phyloP scores from a whole-genome alignment of 2,888 invertebrate genomes.

The Lasioglossum vierecki region DNA sequence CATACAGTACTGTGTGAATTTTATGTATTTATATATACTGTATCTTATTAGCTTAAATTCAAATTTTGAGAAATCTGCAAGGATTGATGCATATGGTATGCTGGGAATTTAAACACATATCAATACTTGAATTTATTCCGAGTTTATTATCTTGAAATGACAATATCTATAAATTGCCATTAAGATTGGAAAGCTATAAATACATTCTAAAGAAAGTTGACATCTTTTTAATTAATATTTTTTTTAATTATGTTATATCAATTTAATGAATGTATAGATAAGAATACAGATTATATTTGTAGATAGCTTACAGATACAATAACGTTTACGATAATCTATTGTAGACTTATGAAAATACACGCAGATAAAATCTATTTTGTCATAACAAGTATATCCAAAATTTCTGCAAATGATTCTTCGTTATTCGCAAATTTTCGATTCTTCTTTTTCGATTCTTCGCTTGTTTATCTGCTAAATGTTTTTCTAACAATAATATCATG shows the following conservation, averaged over 20 bases:
- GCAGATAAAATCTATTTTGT: neutral
- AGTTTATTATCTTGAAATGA: neutral
- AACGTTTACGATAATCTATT: neutral
- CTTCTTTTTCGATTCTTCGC: neutral
- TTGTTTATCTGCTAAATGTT: neutral
- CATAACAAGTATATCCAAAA: neutral
- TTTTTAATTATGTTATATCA: neutral
- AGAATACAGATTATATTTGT: neutral
- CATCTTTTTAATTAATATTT: neutral
- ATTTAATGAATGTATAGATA: neutral
- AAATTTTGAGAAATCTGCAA: neutral
- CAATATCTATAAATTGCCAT: neutral
- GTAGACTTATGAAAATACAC: neutral
- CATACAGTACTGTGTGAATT: neutral
- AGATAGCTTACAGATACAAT: neutral
- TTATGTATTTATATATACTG: neutral
- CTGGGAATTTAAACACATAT: neutral
- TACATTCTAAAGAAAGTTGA: neutral
- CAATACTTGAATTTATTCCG: neutral
- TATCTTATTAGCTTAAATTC: neutral
- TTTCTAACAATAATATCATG: neutral
- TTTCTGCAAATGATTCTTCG: neutral
- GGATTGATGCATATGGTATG: neutral
- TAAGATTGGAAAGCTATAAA: neutral
- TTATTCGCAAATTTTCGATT: too few species aligned